Base-by-base conservation (phyloP, 2,797 vertebrate species). In the Parauchenoglanis ngamensis region DNA sequence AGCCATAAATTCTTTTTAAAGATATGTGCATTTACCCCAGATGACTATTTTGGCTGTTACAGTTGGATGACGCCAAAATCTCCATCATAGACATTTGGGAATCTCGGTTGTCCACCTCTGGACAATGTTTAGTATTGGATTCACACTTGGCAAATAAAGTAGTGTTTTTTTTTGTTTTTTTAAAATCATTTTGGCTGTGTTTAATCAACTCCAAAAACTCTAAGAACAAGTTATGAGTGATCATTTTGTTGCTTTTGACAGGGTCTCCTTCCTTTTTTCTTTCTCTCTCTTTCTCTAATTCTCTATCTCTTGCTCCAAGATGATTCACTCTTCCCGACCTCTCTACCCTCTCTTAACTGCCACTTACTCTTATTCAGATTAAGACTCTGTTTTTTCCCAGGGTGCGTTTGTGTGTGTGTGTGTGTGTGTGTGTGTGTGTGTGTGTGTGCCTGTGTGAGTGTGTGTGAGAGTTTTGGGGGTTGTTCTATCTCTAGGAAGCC, bases 341-440 rank as follows among this genome's bases (percentile, higher is more conserved):
- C 61, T 83, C 4, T 49, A 19, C 31, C 57, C 65, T 76, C 72
- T 25, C 68, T 72, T 54, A 85, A 46, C 82, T 80, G 63, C 92
- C 86, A 78, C 81, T 88, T 59, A 89, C 88, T 44, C 85, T 77
- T 78, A 81, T 88, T 87, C 35, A 84, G n/a, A 57, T 63, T 78
- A 65, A 88, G 72, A 85, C 56, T 72, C 59, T 44, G 67, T 56
- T 59, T 81, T 85, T 88, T 79, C 77, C 73, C 49, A 76, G 73
- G 46, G 46, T 15, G 67, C 67, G 25, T 80, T 61, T 82, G 49
- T 72, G 15, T 86, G 52, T 76, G 70, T 61, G 59, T 63, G 75
- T 68, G 63, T 70, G 73, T 77, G 68, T 85, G 70, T 35, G 67
- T 35, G 67, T 15, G 13, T 75, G 56, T 72, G 68, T 85, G 70